phyloP scores from a whole-genome alignment of 2,113 vertebrate species.

The Dipodomys merriami region DNA sequence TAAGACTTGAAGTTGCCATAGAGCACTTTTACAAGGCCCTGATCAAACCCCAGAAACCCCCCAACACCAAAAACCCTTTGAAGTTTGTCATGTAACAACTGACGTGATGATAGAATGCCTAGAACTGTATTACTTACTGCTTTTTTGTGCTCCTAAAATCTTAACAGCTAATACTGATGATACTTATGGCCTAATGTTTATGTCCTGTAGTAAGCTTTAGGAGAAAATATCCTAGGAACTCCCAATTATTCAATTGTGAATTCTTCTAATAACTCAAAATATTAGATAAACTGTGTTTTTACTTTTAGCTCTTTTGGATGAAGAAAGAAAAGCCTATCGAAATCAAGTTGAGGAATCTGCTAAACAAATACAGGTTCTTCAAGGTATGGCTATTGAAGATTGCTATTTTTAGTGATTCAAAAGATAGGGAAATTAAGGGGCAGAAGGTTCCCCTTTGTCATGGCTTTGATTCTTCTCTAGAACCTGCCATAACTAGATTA shows the following conservation, averaged over 20 bases:
- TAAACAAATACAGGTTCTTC: constrained; percentile 97
- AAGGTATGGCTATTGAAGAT: constrained; percentile 88
- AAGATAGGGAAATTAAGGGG: not conserved
- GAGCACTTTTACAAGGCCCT: not conserved
- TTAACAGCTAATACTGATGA: constrained; percentile 76
- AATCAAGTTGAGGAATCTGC: constrained; percentile 94
- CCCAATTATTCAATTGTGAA: constrained; percentile 35
- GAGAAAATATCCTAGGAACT: constrained; percentile 65
- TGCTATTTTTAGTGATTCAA: not conserved
- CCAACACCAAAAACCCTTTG: not conserved
- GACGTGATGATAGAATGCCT: constrained; percentile 57
- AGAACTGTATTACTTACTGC: constrained; percentile 71
- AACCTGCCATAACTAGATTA: not conserved
- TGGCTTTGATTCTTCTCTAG: constrained; percentile 28
- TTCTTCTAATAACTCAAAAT: constrained; percentile 55
- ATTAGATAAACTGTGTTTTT: constrained; percentile 66
- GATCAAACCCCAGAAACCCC: not conserved
- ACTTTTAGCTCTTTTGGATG: constrained; percentile 93
- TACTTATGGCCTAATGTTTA: constrained; percentile 62
- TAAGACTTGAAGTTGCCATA: not conserved
- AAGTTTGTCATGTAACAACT: constrained; percentile 52
- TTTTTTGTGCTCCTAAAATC: constrained; percentile 69
- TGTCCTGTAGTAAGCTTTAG: constrained; percentile 65
- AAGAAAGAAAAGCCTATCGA: constrained; percentile 93
- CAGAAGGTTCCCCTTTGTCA: not conserved